Conservation (phyloP, 2,113 vertebrate species). For the Zonotrichia leucophrys region DNA sequence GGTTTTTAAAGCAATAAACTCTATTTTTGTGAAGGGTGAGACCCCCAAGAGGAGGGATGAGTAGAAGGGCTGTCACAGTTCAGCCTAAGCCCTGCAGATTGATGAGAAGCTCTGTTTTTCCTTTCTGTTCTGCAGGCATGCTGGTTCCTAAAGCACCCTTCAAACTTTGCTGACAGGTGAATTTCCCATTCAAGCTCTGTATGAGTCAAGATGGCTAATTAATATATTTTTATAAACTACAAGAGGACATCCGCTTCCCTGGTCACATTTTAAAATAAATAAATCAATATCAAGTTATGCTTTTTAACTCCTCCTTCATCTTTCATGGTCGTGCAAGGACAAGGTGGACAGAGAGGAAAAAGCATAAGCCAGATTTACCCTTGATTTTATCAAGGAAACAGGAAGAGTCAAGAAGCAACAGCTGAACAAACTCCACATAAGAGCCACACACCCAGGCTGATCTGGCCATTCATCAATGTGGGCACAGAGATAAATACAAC, state of each 20-base stretch:
- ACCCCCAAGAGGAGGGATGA: neutral
- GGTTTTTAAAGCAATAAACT: neutral
- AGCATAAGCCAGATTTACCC: neutral
- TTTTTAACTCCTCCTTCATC: neutral
- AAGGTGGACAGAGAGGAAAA: neutral
- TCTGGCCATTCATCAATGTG: rapidly evolving
- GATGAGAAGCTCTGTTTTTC: neutral
- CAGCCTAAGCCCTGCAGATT: neutral
- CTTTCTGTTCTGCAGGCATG: neutral
- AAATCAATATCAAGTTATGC: neutral
- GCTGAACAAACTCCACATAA: neutral
- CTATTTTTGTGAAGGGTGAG: neutral
- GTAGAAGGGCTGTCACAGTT: neutral
- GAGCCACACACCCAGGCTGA: neutral
- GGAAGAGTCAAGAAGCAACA: neutral
- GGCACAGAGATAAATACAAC: neutral
- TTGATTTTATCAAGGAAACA: neutral
- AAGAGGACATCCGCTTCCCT: neutral
- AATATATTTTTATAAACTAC: neutral
- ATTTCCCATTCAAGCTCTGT: neutral
- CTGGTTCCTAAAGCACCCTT: neutral
- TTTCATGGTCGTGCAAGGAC: neutral
- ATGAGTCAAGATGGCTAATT: neutral
- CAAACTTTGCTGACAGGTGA: neutral
- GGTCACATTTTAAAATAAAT: neutral